These are phyloP conservation scores for Drosophila funebris DNA, from an alignment of 1,140 invertebrate genomes.

Conservation along the genomic window DNA sequence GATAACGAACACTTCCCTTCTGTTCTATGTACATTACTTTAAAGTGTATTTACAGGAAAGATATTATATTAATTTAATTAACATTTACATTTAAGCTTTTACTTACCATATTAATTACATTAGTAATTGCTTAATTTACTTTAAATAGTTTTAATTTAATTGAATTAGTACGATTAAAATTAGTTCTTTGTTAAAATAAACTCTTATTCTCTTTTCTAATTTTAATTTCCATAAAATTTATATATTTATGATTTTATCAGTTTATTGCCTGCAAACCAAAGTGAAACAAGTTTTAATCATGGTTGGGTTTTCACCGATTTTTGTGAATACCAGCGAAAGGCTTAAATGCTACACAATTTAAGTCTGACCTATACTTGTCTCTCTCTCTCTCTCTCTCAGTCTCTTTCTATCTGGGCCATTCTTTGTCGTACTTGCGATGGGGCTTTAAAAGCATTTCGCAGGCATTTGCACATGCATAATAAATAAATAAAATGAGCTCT, in stretches of 20 bases:
- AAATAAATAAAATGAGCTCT: slow-evolving; percentile 55
- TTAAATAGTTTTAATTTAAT: no score
- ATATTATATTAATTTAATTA: no score
- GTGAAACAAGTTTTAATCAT: background rate
- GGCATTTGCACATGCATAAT: slow-evolving; percentile 75
- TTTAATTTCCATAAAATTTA: background rate
- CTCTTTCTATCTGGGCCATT: background rate
- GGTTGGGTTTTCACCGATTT: background rate
- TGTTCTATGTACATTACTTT: no score
- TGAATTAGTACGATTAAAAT: no score
- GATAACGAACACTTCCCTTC: no score
- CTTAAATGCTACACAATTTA: slow-evolving; percentile 2
- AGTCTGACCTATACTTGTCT: background rate
- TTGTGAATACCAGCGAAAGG: background rate
- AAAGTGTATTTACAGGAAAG: no score
- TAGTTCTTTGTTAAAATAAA: background rate
- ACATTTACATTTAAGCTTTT: no score
- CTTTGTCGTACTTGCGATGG: slow-evolving; percentile 2
- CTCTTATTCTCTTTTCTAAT: background rate
- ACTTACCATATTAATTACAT: no score
- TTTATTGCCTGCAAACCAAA: background rate
- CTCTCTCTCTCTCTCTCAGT: background rate
- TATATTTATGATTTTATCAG: background rate
- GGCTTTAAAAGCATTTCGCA: slow-evolving; percentile 45
- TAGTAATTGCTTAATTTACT: no score